phyloP scores from a whole-genome alignment of 2,113 vertebrate species.

The Melanostigma gelatinosum region DNA sequence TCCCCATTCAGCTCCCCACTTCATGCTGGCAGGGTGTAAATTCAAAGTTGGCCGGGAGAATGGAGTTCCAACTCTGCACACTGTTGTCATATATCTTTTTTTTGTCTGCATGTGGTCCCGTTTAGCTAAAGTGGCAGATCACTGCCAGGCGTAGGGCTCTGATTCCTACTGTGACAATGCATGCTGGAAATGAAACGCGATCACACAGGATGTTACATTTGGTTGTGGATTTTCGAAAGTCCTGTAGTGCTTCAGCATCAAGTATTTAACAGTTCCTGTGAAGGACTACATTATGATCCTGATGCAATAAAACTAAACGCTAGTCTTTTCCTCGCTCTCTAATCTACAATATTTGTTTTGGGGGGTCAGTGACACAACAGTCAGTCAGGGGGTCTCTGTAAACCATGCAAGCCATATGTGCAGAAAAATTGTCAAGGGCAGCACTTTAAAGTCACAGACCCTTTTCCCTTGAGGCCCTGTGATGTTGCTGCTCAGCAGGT shows the following conservation, averaged over 20 bases:
- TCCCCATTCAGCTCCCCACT: conserved; percentile 26
- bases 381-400: conserved; percentile 18
- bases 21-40: conserved; percentile 51
- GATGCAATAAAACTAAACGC: not conserved
- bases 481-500: conserved; percentile 47
- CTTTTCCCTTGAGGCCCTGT: conserved; percentile 19
- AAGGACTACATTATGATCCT: not conserved
- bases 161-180: conserved; percentile 21
- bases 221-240: not conserved
- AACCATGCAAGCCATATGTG: conserved; percentile 31
- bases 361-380: conserved; percentile 10
- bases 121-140: conserved; percentile 41
- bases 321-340: not conserved
- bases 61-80: conserved; percentile 12
- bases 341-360: conserved; percentile 16
- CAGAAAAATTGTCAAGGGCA: conserved; percentile 20
- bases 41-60: conserved; percentile 34
- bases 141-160: conserved; percentile 16
- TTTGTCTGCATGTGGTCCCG: conserved; percentile 49
- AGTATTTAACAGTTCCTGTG: not conserved
- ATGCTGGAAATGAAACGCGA: not conserved
- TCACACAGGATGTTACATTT: conserved; percentile 5
- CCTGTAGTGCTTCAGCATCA: not conserved
- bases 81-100: conserved; percentile 41
- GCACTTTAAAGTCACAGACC: conserved; percentile 12